Conservation (phyloP, 2,888 invertebrate species). For the Pandemis heparana region DNA sequence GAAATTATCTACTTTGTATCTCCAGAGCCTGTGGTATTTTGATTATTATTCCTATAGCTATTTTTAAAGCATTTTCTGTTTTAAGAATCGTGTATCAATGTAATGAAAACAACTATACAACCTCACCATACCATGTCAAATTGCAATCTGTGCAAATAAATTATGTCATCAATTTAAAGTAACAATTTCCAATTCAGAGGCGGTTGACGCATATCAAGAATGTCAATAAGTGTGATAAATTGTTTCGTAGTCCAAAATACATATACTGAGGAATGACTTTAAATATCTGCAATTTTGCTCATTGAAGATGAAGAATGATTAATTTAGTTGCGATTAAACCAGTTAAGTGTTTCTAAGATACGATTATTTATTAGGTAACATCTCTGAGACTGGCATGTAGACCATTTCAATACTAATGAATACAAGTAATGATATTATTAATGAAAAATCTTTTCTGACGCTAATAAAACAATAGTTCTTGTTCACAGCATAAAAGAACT, state of each 20-base stretch:
- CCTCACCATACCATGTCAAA: not conserved
- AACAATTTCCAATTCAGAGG: not conserved
- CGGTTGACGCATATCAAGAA: not conserved
- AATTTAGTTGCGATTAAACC: no score
- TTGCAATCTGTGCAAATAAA: constrained; percentile 24
- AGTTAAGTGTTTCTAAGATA: no score
- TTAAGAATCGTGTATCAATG: not conserved
- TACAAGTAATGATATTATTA: not conserved
- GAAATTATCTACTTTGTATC: no score
- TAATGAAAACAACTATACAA: not conserved
- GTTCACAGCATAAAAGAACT: not conserved
- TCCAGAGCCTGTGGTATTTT: no score
- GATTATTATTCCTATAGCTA: no score
- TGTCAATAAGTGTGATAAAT: not conserved
- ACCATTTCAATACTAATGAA: no score
- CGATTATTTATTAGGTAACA: no score
- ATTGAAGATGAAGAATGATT: not conserved
- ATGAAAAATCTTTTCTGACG: not conserved
- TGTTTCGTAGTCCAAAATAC: not conserved
- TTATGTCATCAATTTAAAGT: constrained; percentile 12
- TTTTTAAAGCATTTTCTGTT: not conserved
- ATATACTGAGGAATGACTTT: not conserved
- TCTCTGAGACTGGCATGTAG: no score
- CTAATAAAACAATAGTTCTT: not conserved
- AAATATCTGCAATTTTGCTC: not conserved